Evolutionary conservation across 2,797 vertebrate species (phyloP), one percentile per base, ranked within the genome.

Genomic region (Phrynocephalus vlangalii): DNA sequence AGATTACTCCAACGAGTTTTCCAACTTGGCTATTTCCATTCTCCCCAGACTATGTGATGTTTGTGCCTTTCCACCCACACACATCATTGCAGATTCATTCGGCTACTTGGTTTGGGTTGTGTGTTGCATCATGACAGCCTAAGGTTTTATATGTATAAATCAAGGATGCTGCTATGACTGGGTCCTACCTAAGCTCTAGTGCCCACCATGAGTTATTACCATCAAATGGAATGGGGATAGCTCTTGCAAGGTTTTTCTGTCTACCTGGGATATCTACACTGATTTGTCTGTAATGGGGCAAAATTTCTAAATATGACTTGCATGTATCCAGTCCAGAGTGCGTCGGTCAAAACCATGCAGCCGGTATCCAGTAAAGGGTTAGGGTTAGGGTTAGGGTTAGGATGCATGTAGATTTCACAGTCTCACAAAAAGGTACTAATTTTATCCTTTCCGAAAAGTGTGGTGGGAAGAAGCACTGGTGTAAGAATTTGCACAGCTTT

Each of bases 1-100:
- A 85, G 28, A 78, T 78, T 38, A 78, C 28, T 85, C 63, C 63
- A 85, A 78, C 33, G 30, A 30, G 6, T 50, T 50, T 68, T 85
- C 16, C 44, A 77, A 30, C 73, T 77, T 85, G 60, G 73, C 38
- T 63, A 48, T 48, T 77, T 30, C 16, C 33, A 77, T 84, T 76
- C 30, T 76, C 33, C 56, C 33, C 26, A 48, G 38, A 52, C 52
- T 13, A 13, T 20, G 20, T 50, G 66, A 79, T 79, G 38, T 3
- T 52, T 44, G 24, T 70, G 66, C 48, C n/a, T 79, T 50, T 70
- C 44, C 8, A 20, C 68, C 68, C 60, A 78, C 75, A 78, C 44
- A 68, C 24, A 52, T 67, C 84, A 56, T 7, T 30, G 44, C 9
- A 70, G 66, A 63, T 85, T 52, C 48, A 33, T 79, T 86, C 15